Conservation (phyloP, 2,797 vertebrate genomes). For the Poecile montanus region DNA sequence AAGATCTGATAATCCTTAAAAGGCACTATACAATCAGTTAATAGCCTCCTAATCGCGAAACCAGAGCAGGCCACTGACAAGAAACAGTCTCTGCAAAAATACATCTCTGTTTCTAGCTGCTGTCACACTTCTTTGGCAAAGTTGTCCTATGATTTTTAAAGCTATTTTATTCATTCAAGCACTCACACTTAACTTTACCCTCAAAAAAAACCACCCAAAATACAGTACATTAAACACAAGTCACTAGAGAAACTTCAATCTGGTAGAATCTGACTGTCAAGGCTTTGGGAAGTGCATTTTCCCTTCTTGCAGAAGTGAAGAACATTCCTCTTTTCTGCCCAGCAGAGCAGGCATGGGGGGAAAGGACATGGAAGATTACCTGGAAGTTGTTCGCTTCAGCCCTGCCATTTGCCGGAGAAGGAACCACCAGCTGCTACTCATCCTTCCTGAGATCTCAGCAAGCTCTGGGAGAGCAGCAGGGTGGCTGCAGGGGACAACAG, state of each 20-base stretch:
- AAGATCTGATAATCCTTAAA: not conserved
- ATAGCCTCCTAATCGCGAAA: not conserved
- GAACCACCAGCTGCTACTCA: not conserved
- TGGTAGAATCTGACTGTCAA: not conserved
- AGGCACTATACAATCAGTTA: not conserved
- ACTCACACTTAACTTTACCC: not conserved
- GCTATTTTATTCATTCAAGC: not conserved
- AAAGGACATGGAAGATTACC: not conserved
- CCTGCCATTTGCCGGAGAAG: not conserved
- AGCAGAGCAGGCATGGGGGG: not conserved
- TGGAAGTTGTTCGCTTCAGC: not conserved
- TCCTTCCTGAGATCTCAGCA: not conserved
- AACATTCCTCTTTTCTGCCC: not conserved
- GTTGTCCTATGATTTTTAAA: not conserved
- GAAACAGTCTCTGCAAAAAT: not conserved
- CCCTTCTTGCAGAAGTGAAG: not conserved
- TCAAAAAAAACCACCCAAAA: not conserved
- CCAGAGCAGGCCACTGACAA: not conserved
- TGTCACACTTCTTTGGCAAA: not conserved
- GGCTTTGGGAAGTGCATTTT: not conserved
- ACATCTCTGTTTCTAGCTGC: not conserved
- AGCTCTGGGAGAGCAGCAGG: not conserved
- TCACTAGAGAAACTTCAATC: not conserved
- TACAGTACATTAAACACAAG: not conserved
- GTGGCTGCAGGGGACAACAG: not conserved